Evolutionary conservation across 2,113 vertebrate species (phyloP).

Genomic region (Aythya baeri): DNA sequence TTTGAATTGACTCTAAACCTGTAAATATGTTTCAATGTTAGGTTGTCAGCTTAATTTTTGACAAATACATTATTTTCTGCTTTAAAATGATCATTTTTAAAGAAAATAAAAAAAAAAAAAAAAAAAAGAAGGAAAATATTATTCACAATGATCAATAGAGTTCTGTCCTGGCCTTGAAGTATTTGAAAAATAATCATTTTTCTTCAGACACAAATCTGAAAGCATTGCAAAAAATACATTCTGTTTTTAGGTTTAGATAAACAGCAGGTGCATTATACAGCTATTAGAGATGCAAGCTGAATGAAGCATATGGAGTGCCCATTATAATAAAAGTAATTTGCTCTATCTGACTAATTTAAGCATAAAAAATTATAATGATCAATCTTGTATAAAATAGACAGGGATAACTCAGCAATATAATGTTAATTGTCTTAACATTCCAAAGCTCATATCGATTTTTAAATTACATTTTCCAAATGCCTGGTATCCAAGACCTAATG

Average conservation of each 20-base stretch:
- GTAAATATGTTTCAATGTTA: background rate
- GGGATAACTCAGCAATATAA: constrained; percentile 11
- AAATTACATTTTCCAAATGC: constrained; percentile 29
- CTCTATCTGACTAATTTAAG: constrained; percentile 54
- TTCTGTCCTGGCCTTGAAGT: background rate
- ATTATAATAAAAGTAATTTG: constrained; percentile 44
- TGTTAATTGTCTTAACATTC: constrained; percentile 49
- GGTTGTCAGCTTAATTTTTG: background rate
- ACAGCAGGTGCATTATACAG: background rate
- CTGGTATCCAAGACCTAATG: background rate
- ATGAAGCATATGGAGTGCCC: background rate
- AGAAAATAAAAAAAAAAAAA: background rate
- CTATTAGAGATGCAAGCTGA: background rate
- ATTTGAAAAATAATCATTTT: background rate
- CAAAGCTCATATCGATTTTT: constrained; percentile 53
- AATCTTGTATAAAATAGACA: constrained; percentile 56
- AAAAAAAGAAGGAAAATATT: background rate
- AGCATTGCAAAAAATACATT: background rate
- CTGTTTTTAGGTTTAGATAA: background rate
- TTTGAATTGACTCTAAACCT: background rate
- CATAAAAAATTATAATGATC: constrained; percentile 62
- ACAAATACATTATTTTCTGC: background rate
- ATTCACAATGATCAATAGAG: background rate
- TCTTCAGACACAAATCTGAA: background rate
- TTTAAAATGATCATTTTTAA: background rate